Evolutionary conservation across 2,888 invertebrate genomes (phyloP), one percentile per base, ranked within the genome.

Genomic region (Pollenia amentaria): DNA sequence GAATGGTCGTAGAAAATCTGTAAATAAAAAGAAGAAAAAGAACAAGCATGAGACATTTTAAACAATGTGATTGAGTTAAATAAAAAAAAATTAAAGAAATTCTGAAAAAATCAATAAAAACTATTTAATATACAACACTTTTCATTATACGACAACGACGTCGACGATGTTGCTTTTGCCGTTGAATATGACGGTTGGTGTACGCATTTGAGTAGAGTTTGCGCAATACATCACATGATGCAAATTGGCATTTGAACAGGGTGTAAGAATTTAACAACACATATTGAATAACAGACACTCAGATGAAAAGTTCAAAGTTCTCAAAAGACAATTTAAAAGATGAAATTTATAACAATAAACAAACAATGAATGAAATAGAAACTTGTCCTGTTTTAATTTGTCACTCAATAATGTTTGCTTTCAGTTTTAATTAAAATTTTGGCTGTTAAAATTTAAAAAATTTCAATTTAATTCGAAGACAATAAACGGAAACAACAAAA

Each of bases 151-250:
- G 12, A 57, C 21, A 21, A 57, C 12, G n/a, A 21, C 18, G 60
- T 60, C 67, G 29, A 16, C 38, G 51, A 67, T 67, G 40, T 77
- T 75, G 80, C 53, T 73, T 40, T 55, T 77, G 62, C 12, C 76
- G 53, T 40, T 84, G 42, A 29, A 6, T 29, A 29, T 29, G 29
- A 29, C 6, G 29, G 29, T 55, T 78, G 57, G 51, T 65, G 64
- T 87, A 81, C 86, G 80, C 87, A 84, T 73, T 73, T 65, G 40
- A 70, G 78, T 70, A 80, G 87, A 84, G 87, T 81, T 18, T 87
- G 87, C 87, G 87, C 87, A 84, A 53, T 80, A 65, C 69, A 65
- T 86, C 83, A 87, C 87, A 87, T 87, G 84, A 87, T 84, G 77
- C 67, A 60, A 72, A 62, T 72, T 80, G 72, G 70, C 79, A 76